phyloP scores from a whole-genome alignment of 2,888 invertebrate genomes.

The Epistrophe eligans region DNA sequence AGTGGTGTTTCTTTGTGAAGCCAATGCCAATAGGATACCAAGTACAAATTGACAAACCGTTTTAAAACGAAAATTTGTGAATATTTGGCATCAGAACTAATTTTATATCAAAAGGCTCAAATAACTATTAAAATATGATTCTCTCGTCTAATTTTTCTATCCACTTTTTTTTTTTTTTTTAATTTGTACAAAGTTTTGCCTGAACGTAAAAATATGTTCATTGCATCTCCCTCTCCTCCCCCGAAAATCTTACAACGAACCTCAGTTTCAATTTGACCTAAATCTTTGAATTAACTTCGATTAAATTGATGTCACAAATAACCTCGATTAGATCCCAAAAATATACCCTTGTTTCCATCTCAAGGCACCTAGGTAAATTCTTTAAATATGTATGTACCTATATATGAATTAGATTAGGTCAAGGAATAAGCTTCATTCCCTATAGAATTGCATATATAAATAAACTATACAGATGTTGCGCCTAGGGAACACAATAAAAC shows the following conservation, averaged over 20 bases:
- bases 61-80: no score
- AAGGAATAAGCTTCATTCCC: conserved; percentile 13
- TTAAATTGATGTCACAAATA: conserved; percentile 24
- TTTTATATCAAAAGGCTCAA: no score
- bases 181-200: background rate
- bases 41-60: no score
- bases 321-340: conserved; percentile 12
- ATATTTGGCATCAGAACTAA: no score
- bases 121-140: no score
- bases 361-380: background rate
- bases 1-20: no score
- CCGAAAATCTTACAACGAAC: background rate
- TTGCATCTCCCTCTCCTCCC: background rate
- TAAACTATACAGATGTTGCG: background rate
- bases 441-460: background rate
- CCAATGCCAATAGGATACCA: no score
- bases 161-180: no score
- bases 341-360: conserved; percentile 9
- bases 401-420: conserved; percentile 21
- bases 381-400: conserved; percentile 23
- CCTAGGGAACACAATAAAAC: conserved; percentile 5
- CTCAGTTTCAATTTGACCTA: background rate
- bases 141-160: no score
- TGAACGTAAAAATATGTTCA: background rate
- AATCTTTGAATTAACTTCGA: background rate